Evolutionary conservation across 2,888 invertebrate species (phyloP), one percentile per base, ranked within the genome.

Genomic region (Allolobophora icterica): DNA sequence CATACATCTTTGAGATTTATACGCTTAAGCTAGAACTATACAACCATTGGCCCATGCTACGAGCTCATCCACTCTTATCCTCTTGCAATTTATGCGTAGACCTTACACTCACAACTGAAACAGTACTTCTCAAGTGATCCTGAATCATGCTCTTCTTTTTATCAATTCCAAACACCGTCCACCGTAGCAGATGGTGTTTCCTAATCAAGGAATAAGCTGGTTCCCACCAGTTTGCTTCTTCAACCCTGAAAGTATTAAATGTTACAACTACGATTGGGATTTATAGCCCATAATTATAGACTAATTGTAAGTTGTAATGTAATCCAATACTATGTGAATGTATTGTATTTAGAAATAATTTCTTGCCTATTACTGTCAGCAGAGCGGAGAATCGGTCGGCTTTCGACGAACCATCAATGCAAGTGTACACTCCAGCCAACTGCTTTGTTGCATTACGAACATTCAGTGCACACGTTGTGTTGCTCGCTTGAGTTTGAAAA

Each of bases 381-480:
- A 71, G 71, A 71, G 71, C 71, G 71, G 71, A 71, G 71, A 71
- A 71, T 71, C 17, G 2, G 71, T 71, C 71, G 11, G 3, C 8
- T n/a, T 71, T 71, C 71, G 71, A n/a, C 6, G 71, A n/a, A n/a
- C 71, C 71, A 71, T 71, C 71, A 13, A 71, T 71, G 71, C 71
- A 71, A 71, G 71, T 71, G 71, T 71, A 71, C 11, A 71, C 71
- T 30, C 71, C 71, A n/a, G 71, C 71, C 71, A 71, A 71, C 71
- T 71, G n/a, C 30, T 71, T 71, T 71, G 71, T 71, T 71, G 71
- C 71, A n/a, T 71, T 71, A n/a, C n/a, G 71, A n/a, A 71, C 71
- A n/a, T 8, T 71, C n/a, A 71, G n/a, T 71, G n/a, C 17, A 71
- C 71, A 71, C 71, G 71, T 71, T 52, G 17, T 52, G 52, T n/a